Conservation (phyloP, 2,797 vertebrate species). For the Malacoctenus gilli region DNA sequence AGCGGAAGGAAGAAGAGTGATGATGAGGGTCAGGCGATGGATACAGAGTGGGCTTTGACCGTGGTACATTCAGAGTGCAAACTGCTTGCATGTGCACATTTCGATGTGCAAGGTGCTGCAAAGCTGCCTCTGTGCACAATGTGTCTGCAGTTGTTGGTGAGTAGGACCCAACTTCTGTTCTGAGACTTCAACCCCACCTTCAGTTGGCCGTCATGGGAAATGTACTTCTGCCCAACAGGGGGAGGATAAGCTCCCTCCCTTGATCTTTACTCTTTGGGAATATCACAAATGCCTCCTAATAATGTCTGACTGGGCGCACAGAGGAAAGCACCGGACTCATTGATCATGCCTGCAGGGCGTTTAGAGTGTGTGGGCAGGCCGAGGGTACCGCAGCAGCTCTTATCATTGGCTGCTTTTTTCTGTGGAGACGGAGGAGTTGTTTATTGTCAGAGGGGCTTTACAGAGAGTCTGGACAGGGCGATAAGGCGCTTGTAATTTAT, state of each 20-base stretch:
- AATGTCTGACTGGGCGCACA: constrained; percentile 41
- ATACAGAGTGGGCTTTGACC: neutral
- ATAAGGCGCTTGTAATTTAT: neutral
- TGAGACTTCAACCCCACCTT: constrained; percentile 41
- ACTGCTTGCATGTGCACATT: neutral
- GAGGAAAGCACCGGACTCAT: constrained; percentile 40
- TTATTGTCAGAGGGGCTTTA: neutral
- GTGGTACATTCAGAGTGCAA: neutral
- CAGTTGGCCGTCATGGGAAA: constrained; percentile 44
- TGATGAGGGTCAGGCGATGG: neutral
- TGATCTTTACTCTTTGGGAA: constrained; percentile 60
- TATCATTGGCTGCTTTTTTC: constrained; percentile 8
- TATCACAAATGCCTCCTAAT: constrained; percentile 54
- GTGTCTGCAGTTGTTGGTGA: neutral
- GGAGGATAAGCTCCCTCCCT: constrained; percentile 54
- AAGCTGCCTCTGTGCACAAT: neutral
- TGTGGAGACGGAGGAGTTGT: constrained; percentile 2
- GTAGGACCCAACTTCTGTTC: constrained; percentile 25
- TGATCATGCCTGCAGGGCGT: constrained; percentile 50
- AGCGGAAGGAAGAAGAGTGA: neutral
- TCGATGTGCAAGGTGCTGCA: neutral
- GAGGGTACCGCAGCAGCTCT: constrained; percentile 23
- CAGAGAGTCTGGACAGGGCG: neutral
- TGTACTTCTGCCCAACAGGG: constrained; percentile 47
- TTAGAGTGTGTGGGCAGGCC: constrained; percentile 32